Base-by-base conservation (phyloP, 2,113 vertebrate species). In the Anas platyrhynchos region DNA sequence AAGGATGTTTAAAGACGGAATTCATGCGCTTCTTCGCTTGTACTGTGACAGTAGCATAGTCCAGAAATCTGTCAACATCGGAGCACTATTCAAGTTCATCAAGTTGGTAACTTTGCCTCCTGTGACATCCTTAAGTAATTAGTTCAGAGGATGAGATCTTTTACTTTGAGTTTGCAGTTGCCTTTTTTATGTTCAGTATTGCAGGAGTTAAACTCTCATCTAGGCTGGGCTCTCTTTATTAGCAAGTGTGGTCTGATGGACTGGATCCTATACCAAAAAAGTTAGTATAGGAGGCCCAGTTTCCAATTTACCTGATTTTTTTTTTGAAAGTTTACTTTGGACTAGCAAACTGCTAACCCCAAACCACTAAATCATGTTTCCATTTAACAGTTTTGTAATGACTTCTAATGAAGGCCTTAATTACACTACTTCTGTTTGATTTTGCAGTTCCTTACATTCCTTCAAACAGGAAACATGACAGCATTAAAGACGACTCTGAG, bases 401-500 rank as follows among this genome's bases (percentile, higher is more conserved):
- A 11, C 54, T 88, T 91, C n/a, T 58, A 31, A 6, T 71, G 31
- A 77, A 68, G 32, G 13, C 27, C 29, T 83, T 92, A 76, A 44
- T 76, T 23, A 62, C 11, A 31, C 32, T 29, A 1, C 11, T 66
- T n/a, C 15, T 73, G 6, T 82, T 91, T 59, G 27, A 52, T 52
- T 59, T 93, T 74, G 7, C 97, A 99, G 99, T 99, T 96, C 84
- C 98, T 50, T 99, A 99, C 93, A 97, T 99, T 95, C 97, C 99
- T 91, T 99, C 99, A 89, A 98, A 97, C 95, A 97, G 99, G 93
- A 99, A 98, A 61, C 98, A 98, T 29, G 99, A 99, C 90, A 98
- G 95, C 96, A 96, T 98, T 67, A 99, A 99, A 90, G 99, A 99
- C 83, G 98, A 99, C 38, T 96, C 98, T 71, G 98, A 99, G 99